phyloP scores from a whole-genome alignment of 2,113 vertebrate genomes.

The Mus spicilegus region DNA sequence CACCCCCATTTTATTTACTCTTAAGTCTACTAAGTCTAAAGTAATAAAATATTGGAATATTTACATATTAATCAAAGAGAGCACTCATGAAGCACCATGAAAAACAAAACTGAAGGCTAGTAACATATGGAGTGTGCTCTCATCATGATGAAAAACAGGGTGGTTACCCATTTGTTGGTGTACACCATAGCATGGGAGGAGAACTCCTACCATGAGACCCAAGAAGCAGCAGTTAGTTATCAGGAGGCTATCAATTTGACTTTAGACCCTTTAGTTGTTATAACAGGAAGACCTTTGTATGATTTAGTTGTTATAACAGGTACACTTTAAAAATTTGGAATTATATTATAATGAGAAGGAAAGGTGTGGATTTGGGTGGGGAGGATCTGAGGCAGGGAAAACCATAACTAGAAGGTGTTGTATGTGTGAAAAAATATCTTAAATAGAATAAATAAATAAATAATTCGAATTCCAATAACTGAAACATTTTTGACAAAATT shows the following conservation, averaged over 20 bases:
- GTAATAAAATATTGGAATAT: background rate
- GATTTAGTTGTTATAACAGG: background rate
- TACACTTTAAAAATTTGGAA: background rate
- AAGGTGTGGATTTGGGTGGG: background rate
- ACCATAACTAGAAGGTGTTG: background rate
- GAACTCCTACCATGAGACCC: background rate
- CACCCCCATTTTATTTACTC: background rate
- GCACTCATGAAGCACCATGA: background rate
- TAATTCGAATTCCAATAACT: background rate
- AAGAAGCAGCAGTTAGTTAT: background rate
- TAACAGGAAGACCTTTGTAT: background rate
- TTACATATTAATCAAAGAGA: background rate
- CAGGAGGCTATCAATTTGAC: background rate
- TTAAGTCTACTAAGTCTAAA: constrained; percentile 15
- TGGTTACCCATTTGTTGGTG: background rate
- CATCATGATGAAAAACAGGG: background rate
- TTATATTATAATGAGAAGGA: background rate
- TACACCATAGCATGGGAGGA: background rate
- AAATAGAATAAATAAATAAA: background rate
- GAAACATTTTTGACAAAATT: background rate
- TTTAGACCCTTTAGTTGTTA: background rate
- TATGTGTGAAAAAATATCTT: background rate
- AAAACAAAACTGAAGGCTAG: background rate
- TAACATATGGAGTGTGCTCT: background rate
- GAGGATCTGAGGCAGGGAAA: background rate